phyloP scores from a whole-genome alignment of 2,113 vertebrate genomes.

The Serranochromis macrocephalus region DNA sequence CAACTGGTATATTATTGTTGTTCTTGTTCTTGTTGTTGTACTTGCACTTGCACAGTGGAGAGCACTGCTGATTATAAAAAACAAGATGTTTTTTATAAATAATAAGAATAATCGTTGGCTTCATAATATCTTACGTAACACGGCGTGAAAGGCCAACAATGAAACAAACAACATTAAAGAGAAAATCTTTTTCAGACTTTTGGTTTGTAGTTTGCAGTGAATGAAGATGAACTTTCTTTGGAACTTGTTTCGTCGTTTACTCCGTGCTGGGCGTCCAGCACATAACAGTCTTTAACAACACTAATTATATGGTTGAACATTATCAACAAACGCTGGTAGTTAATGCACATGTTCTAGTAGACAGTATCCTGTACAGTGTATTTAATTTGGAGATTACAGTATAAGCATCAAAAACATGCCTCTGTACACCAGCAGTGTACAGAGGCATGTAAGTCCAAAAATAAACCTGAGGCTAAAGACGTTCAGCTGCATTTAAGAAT shows the following conservation, averaged over 20 bases:
- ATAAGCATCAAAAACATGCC: not conserved
- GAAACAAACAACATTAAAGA: not conserved
- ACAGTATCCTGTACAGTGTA: not conserved
- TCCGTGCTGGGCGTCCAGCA: not conserved
- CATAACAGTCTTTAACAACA: not conserved
- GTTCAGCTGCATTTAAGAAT: not conserved
- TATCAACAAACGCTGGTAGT: no score
- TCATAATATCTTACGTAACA: not conserved
- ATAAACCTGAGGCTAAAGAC: not conserved
- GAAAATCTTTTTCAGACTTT: not conserved
- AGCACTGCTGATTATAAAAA: not conserved
- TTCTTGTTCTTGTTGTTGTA: accelerated
- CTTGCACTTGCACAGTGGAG: not conserved
- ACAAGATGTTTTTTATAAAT: not conserved
- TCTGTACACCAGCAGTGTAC: not conserved
- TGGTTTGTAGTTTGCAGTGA: not conserved
- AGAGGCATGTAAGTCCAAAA: not conserved
- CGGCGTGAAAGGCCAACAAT: not conserved
- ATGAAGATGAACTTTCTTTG: not conserved
- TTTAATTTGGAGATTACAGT: not conserved
- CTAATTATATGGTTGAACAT: not conserved
- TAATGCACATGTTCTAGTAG: not conserved
- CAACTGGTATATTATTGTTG: accelerated
- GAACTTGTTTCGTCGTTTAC: not conserved
- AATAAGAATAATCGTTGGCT: not conserved